phyloP scores from a whole-genome alignment of 2,797 vertebrate species.

The Acanthurus tractus region DNA sequence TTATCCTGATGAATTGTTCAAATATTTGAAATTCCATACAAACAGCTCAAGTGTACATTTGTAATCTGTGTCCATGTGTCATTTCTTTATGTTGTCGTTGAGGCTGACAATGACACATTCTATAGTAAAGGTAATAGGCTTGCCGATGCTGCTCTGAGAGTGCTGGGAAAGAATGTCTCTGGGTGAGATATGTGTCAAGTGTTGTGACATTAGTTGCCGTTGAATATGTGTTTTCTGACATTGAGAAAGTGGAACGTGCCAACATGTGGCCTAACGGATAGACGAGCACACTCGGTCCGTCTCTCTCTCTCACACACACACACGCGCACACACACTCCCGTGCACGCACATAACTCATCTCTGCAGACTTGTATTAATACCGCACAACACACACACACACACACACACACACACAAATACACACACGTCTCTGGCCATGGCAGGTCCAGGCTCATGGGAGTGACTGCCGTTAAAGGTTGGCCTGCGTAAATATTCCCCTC shows the following conservation, averaged over 20 bases:
- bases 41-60: neutral
- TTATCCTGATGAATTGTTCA: neutral
- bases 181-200: constrained; percentile 72
- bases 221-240: constrained; percentile 74
- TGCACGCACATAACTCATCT: constrained; percentile 33
- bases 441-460: constrained; percentile 62
- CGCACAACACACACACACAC: constrained; percentile 45
- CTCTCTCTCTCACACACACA: neutral
- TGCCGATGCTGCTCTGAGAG: constrained; percentile 51
- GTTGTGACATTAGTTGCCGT: constrained; percentile 67
- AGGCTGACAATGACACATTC: constrained; percentile 57
- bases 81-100: constrained; percentile 38
- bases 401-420: constrained; percentile 44
- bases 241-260: constrained; percentile 66
- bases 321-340: neutral
- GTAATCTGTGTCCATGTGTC: constrained; percentile 15
- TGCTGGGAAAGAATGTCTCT: constrained; percentile 57
- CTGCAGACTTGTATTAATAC: constrained; percentile 33
- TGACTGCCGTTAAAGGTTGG: constrained; percentile 68
- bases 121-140: constrained; percentile 52
- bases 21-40: neutral
- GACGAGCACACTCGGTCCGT: constrained; percentile 39
- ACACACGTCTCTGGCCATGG: constrained; percentile 21
- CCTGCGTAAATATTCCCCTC: constrained; percentile 60
- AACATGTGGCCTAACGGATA: constrained; percentile 60